These are phyloP conservation scores for Chelon auratus DNA, from an alignment of 2,797 vertebrate genomes.

Conservation along the genomic window DNA sequence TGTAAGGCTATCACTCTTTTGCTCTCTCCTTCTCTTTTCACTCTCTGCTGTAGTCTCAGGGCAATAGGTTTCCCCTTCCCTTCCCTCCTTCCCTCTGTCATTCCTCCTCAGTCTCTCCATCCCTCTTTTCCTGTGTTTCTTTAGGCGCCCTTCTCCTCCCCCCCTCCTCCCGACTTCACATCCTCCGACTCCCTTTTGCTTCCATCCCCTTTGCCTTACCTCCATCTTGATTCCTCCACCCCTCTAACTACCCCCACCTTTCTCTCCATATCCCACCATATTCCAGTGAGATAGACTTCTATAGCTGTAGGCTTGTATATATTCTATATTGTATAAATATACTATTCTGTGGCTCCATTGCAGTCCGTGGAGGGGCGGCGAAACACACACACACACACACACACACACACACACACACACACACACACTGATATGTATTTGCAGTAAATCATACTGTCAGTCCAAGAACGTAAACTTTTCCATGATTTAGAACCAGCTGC, in stretches of 20 bases:
- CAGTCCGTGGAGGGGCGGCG: conserved; percentile 11
- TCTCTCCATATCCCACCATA: conserved; percentile 34
- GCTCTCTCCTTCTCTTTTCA: conserved; percentile 59
- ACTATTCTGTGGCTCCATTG: conserved; percentile 58
- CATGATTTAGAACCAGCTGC: background rate
- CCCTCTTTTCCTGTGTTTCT: conserved; percentile 61
- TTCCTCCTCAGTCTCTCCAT: conserved; percentile 63
- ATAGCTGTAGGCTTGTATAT: conserved; percentile 59
- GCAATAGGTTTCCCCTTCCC: conserved; percentile 60
- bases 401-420: background rate
- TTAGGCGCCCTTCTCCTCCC: conserved; percentile 55
- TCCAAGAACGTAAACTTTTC: background rate
- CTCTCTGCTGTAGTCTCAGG: conserved; percentile 72
- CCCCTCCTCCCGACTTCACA: conserved; percentile 52
- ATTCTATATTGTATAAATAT: background rate
- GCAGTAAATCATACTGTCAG: background rate
- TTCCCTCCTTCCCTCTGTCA: conserved; percentile 46
- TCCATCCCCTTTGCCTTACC: conserved; percentile 54
- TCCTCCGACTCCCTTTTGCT: conserved; percentile 58
- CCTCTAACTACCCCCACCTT: conserved; percentile 46
- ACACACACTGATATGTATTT: background rate
- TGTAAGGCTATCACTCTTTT: conserved; percentile 81
- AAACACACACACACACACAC: background rate
- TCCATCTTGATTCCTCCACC: conserved; percentile 72
- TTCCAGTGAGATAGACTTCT: conserved; percentile 63